Conservation (phyloP, 92 coral and sea anemone species). For the Epizoanthus rinbou region DNA sequence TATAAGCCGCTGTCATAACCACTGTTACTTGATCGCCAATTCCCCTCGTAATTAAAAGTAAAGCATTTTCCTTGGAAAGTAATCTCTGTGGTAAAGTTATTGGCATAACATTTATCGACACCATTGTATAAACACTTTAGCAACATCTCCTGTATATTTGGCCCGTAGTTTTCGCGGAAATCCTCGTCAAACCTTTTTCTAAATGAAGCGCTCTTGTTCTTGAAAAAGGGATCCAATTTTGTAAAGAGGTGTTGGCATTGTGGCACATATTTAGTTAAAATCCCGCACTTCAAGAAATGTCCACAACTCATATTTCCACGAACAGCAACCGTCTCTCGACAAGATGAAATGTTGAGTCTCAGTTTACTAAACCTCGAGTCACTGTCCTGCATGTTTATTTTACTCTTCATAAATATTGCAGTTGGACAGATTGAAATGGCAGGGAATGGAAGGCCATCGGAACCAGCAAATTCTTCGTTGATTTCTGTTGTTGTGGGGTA, state of each 20-base stretch:
- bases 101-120: not conserved
- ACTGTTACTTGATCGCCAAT: not conserved
- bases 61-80: slow-evolving; percentile 25
- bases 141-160: slow-evolving; percentile 19
- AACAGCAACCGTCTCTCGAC: not conserved
- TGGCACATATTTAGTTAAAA: not conserved
- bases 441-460: slow-evolving; percentile 24
- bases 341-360: slow-evolving; percentile 20
- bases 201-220: not conserved
- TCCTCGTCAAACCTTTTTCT: slow-evolving; percentile 6
- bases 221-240: not conserved
- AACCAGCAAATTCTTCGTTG: slow-evolving; percentile 25
- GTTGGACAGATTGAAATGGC: slow-evolving; percentile 35
- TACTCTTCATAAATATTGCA: slow-evolving; percentile 25
- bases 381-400: slow-evolving; percentile 17
- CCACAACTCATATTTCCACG: slow-evolving; percentile 40
- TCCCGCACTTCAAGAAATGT: slow-evolving; percentile 21
- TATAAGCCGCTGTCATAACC: slow-evolving; percentile 15
- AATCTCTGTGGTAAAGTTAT: slow-evolving; percentile 11
- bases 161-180: slow-evolving; percentile 19
- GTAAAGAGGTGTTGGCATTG: slow-evolving; percentile 6
- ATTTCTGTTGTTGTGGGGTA: slow-evolving; percentile 34
- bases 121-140: slow-evolving; percentile 33
- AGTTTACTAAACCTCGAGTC: not conserved
- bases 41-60: slow-evolving; percentile 18